Percentiles rank a stretch among this genome's conserved stretches.
These are phyloP conservation scores for Gandaritis pyraliata DNA, from an alignment of 2,888 invertebrate species.

Conservation along the genomic window DNA sequence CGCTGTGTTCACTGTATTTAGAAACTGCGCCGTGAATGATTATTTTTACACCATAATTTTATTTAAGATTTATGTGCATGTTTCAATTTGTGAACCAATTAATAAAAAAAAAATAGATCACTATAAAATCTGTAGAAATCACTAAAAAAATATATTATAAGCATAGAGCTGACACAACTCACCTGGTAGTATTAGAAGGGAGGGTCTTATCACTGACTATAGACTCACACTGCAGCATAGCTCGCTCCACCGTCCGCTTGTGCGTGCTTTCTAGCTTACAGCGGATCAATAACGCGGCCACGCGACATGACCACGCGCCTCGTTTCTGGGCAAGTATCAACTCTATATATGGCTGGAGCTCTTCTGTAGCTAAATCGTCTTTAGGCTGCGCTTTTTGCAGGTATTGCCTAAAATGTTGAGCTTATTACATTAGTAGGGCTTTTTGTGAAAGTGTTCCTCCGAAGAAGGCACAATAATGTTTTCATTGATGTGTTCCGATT, in stretches of 20 bases:
- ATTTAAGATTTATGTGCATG: too few species aligned
- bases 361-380: constrained; percentile 92
- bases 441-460: too few species aligned
- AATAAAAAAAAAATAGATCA: too few species aligned
- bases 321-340: constrained; percentile 86
- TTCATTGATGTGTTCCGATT: too few species aligned
- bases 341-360: constrained; percentile 91
- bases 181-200: constrained; percentile 64
- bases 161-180: constrained; percentile 8
- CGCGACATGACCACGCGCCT: constrained; percentile 90
- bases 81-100: too few species aligned
- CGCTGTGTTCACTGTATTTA: too few species aligned
- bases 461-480: too few species aligned
- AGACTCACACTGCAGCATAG: constrained; percentile 94
- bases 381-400: constrained; percentile 90
- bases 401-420: constrained; percentile 85
- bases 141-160: neutral
- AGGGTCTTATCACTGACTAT: constrained; percentile 84
- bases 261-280: constrained; percentile 91
- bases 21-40: too few species aligned
- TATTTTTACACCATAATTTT: too few species aligned
- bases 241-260: constrained; percentile 93
- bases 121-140: too few species aligned
- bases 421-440: too few species aligned
- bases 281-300: constrained; percentile 89